These are phyloP conservation scores for Piaya cayana DNA, from an alignment of 2,113 vertebrate genomes.

Conservation along the genomic window DNA sequence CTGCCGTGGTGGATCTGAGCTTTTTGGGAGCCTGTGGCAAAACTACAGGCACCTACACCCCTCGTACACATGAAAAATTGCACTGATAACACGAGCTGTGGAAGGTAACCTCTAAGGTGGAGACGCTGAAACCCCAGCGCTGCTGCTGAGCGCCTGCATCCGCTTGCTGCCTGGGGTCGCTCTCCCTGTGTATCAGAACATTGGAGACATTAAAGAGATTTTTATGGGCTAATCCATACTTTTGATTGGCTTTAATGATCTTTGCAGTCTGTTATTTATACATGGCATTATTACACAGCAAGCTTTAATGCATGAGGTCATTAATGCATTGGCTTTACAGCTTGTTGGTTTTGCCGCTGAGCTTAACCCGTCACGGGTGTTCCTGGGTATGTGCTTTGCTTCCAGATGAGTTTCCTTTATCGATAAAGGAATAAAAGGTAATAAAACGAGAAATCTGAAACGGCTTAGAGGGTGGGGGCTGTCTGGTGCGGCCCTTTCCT, in stretches of 20 bases:
- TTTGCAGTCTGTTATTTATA: slow-evolving; percentile 31
- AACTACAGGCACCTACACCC: fast-evolving
- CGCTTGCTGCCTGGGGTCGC: not conserved
- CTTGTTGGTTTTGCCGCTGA: slow-evolving; percentile 29
- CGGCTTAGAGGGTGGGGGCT: not conserved
- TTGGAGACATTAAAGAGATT: not conserved
- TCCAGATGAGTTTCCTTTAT: not conserved
- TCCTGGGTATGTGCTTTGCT: not conserved
- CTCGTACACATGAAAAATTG: not conserved
- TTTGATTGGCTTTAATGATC: slow-evolving; percentile 58
- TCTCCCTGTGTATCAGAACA: not conserved
- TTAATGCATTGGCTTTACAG: not conserved
- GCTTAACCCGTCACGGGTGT: not conserved
- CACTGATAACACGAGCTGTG: fast-evolving
- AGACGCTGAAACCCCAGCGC: not conserved
- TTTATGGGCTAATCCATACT: slow-evolving; percentile 37
- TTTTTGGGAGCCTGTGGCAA: not conserved
- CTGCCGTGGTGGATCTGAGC: not conserved
- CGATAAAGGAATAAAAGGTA: not conserved
- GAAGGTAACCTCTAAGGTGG: not conserved
- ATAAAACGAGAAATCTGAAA: not conserved
- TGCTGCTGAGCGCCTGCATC: not conserved
- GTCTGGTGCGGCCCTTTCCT: not conserved
- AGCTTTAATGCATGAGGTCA: not conserved
- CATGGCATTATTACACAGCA: not conserved